Evolutionary conservation across 2,113 vertebrate species (phyloP).

Genomic region (Dasyurus viverrinus): DNA sequence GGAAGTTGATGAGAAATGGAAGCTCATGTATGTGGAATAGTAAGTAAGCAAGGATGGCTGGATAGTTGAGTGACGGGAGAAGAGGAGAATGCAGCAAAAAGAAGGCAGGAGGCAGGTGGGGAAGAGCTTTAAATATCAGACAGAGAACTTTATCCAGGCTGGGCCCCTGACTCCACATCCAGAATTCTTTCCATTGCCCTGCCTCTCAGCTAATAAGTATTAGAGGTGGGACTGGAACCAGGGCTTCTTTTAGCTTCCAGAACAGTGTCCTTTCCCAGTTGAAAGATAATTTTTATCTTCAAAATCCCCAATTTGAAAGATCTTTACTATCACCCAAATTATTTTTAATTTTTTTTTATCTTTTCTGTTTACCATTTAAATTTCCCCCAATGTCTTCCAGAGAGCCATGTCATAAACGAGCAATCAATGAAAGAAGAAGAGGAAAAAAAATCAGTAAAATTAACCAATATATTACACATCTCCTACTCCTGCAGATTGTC

Average conservation of each 20-base stretch:
- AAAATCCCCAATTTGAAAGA: not conserved
- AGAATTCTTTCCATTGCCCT: not conserved
- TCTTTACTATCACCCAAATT: not conserved
- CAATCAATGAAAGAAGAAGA: not conserved
- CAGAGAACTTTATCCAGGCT: not conserved
- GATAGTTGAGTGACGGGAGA: not conserved
- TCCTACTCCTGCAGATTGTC: not conserved
- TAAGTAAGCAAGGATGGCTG: not conserved
- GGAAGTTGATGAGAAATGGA: not conserved
- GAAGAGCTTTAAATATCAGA: not conserved
- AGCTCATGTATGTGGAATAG: not conserved
- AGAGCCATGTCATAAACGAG: not conserved
- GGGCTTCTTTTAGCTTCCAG: not conserved
- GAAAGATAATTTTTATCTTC: not conserved
- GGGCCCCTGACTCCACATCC: not conserved
- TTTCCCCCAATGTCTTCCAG: not conserved
- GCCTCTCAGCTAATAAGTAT: not conserved
- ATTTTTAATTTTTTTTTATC: not conserved
- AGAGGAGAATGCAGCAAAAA: not conserved
- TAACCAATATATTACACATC: not conserved
- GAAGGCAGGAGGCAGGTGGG: not conserved
- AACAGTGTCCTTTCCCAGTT: not conserved
- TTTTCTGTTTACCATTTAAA: not conserved
- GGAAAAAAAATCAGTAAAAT: not conserved
- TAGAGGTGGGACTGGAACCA: not conserved